These are phyloP conservation scores for Platycercus adscitus DNA, from an alignment of 2,113 vertebrate genomes.

Conservation along the genomic window DNA sequence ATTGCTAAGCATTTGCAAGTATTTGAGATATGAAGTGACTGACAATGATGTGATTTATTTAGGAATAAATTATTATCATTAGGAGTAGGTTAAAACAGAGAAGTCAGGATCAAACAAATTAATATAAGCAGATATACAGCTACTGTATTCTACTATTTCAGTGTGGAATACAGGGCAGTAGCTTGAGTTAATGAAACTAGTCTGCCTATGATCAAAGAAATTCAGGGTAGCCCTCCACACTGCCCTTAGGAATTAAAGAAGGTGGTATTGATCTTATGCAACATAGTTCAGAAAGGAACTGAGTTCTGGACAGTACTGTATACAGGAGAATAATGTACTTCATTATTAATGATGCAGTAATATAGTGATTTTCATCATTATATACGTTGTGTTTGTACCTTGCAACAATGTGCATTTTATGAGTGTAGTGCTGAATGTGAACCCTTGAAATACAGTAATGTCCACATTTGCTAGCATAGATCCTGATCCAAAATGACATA, in stretches of 20 bases:
- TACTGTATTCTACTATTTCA: neutral
- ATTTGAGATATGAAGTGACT: slow-evolving; percentile 29
- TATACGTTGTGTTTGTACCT: neutral
- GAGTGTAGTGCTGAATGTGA: neutral
- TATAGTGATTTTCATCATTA: slow-evolving; percentile 13
- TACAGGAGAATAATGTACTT: neutral
- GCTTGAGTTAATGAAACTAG: neutral
- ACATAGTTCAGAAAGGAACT: neutral
- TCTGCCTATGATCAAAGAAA: slow-evolving; percentile 20
- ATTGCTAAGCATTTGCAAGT: slow-evolving; percentile 38
- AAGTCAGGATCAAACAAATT: neutral
- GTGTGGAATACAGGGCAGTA: neutral
- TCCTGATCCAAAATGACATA: slow-evolving; percentile 31
- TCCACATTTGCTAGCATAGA: neutral
- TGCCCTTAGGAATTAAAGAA: slow-evolving; percentile 18
- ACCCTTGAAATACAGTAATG: neutral
- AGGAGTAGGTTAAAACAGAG: neutral
- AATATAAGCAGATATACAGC: neutral
- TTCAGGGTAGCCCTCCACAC: neutral
- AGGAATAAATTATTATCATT: neutral
- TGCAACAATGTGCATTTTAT: slow-evolving; percentile 35
- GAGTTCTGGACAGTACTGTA: neutral
- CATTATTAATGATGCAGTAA: neutral
- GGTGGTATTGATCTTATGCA: neutral
- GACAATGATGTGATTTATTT: slow-evolving; percentile 26